Evolutionary conservation across 2,888 invertebrate species (phyloP).

Genomic region (Galerucella calmariensis): DNA sequence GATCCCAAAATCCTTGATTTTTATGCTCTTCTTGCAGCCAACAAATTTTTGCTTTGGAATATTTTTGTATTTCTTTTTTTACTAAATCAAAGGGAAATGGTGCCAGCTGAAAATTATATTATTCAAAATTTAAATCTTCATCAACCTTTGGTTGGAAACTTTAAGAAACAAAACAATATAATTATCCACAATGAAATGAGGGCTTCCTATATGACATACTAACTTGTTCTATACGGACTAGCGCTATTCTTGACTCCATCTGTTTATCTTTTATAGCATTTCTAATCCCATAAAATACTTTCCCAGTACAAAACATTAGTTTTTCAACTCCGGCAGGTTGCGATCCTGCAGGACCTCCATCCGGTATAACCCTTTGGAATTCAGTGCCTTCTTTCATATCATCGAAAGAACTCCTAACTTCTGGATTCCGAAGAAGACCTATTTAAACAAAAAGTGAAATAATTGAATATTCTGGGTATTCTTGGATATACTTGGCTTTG

Average conservation of each 20-base stretch:
- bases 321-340: slow-evolving; percentile 77
- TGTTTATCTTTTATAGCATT: slow-evolving; percentile 79
- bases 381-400: slow-evolving; percentile 87
- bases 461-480: no score
- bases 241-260: slow-evolving; percentile 79
- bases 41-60: slow-evolving; percentile 83
- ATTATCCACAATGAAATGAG: no score
- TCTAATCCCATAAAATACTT: slow-evolving; percentile 90
- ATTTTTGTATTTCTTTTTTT: slow-evolving; percentile 83
- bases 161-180: neutral
- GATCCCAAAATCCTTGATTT: slow-evolving; percentile 92
- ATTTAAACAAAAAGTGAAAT: neutral
- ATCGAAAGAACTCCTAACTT: slow-evolving; percentile 92
- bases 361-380: slow-evolving; percentile 83
- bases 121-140: slow-evolving; percentile 17
- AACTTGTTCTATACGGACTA: slow-evolving; percentile 85
- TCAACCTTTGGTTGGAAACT: neutral
- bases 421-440: slow-evolving; percentile 81
- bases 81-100: slow-evolving; percentile 96
- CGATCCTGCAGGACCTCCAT: slow-evolving; percentile 74
- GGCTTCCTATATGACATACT: slow-evolving; percentile 60
- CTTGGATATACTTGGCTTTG: no score
- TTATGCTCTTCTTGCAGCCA: slow-evolving; percentile 98
- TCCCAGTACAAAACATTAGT: slow-evolving; percentile 88
- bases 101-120: slow-evolving; percentile 72